phyloP scores from a whole-genome alignment of 2,113 vertebrate genomes.

The Odontophorus gujanensis region DNA sequence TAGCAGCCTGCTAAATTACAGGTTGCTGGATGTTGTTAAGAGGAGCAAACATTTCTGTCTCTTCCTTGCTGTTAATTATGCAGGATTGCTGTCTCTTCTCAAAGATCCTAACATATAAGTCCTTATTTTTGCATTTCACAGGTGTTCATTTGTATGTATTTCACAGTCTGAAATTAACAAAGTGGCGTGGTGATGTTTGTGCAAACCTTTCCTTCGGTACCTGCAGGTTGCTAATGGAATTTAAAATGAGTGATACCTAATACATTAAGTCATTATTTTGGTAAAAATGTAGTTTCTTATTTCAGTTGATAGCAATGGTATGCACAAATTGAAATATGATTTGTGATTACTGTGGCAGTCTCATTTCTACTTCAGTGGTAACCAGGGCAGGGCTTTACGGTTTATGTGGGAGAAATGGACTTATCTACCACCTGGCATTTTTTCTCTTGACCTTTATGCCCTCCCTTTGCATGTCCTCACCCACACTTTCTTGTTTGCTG shows the following conservation, averaged over 20 bases:
- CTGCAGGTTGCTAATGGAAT: neutral
- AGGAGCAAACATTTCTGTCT: slow-evolving; percentile 27
- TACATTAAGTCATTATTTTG: neutral
- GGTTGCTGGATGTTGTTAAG: slow-evolving; percentile 9
- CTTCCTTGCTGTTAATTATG: slow-evolving; percentile 33
- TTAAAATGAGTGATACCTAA: neutral
- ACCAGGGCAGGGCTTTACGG: neutral
- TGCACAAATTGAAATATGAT: neutral
- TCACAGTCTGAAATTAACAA: neutral
- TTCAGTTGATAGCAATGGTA: neutral
- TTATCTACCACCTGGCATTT: neutral
- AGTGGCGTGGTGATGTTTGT: neutral
- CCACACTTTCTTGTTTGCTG: neutral
- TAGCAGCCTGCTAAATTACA: slow-evolving; percentile 24
- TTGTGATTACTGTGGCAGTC: neutral
- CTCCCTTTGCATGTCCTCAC: neutral
- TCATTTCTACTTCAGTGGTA: neutral
- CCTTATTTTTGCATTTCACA: slow-evolving; percentile 47
- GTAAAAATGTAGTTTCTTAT: neutral
- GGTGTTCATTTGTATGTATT: slow-evolving; percentile 19
- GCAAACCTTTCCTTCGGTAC: neutral
- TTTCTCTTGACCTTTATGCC: neutral
- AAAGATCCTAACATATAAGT: neutral
- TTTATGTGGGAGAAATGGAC: neutral
- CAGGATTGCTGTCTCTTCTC: slow-evolving; percentile 26